Percentiles rank a stretch among this genome's conserved stretches.
These are phyloP conservation scores for Holothuria scabra DNA, from an alignment of 53 echinoderm and acorn worm species.

Conservation along the genomic window DNA sequence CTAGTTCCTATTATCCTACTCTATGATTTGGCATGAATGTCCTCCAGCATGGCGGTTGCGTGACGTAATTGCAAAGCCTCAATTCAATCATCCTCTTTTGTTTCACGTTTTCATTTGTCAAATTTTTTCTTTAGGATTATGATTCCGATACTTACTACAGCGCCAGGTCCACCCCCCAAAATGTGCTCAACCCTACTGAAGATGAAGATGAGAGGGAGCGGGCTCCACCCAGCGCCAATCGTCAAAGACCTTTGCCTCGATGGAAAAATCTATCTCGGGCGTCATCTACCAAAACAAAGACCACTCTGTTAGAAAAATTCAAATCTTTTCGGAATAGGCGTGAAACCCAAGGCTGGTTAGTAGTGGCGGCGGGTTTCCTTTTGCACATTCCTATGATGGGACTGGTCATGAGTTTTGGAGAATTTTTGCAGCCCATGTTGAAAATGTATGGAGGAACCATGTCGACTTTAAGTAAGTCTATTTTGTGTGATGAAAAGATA, in stretches of 20 bases:
- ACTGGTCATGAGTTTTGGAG: slow-evolving; percentile 97
- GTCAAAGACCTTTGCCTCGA: not conserved
- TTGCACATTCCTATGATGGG: slow-evolving; percentile 93
- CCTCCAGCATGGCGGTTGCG: too few relatives aligned
- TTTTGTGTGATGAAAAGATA: not conserved
- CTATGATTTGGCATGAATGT: too few relatives aligned
- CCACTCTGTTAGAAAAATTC: too few relatives aligned
- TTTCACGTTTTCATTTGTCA: not conserved
- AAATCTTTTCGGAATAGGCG: too few relatives aligned
- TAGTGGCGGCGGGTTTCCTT: slow-evolving; percentile 82
- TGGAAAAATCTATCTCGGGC: not conserved
- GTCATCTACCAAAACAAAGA: too few relatives aligned
- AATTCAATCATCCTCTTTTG: too few relatives aligned
- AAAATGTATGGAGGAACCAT: slow-evolving; percentile 70
- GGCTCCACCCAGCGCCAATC: not conserved
- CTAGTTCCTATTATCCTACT: too few relatives aligned
- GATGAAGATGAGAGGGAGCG: not conserved
- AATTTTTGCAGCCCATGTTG: slow-evolving; percentile 72
- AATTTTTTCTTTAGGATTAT: not conserved
- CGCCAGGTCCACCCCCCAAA: slow-evolving; percentile 3
- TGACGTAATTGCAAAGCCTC: too few relatives aligned
- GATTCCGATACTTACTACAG: slow-evolving; percentile 27
- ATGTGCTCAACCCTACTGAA: not conserved
- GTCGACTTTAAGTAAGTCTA: slow-evolving; percentile 78
- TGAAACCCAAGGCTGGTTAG: slow-evolving; percentile 73